Percentiles rank a stretch among this genome's conserved stretches.
phyloP scores from a whole-genome alignment of 2,797 vertebrate genomes.

The Manis javanica region DNA sequence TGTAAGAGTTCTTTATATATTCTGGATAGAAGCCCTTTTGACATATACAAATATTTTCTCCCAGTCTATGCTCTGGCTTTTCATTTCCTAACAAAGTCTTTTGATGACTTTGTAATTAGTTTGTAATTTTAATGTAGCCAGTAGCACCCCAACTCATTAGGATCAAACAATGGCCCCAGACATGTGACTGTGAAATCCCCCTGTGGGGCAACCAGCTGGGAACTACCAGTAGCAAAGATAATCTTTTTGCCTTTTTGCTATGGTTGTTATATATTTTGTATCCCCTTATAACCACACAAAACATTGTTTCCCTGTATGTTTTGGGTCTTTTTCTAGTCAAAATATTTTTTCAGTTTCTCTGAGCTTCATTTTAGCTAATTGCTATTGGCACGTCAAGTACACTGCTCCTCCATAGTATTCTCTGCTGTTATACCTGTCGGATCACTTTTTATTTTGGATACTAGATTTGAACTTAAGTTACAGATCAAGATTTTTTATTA shows the following conservation, averaged over 20 bases:
- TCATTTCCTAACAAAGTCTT: neutral
- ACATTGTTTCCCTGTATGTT: neutral
- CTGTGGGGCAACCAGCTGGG: neutral
- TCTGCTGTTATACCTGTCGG: neutral
- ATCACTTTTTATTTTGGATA: neutral
- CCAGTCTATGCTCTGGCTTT: neutral
- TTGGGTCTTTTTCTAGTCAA: neutral
- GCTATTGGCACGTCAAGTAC: neutral
- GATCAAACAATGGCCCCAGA: neutral
- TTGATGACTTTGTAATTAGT: neutral
- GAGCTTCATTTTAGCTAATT: neutral
- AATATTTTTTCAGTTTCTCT: neutral
- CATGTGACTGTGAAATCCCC: neutral
- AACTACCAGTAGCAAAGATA: neutral
- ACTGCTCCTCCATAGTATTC: neutral
- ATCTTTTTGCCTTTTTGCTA: neutral
- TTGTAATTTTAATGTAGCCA: neutral
- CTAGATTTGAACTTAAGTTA: neutral
- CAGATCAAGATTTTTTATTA: neutral
- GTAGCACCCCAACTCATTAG: neutral
- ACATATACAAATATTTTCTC: neutral
- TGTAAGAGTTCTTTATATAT: neutral
- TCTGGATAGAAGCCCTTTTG: neutral
- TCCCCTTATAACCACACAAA: neutral
- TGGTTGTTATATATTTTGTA: neutral